Base-by-base conservation (phyloP, 2,113 vertebrate genomes). In the Rissa tridactyla region DNA sequence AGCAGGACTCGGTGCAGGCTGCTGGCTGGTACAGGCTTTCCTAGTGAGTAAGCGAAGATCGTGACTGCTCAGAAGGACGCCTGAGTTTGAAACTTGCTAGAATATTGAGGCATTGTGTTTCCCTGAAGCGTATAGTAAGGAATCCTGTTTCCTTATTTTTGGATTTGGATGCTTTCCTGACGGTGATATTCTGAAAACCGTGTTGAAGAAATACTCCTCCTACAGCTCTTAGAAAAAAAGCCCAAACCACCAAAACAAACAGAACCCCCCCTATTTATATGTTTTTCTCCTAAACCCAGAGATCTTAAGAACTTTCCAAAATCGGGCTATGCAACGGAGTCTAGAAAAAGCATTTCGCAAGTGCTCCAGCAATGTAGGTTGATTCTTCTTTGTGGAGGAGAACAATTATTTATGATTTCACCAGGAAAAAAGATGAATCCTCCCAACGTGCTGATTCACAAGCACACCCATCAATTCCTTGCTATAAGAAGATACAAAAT, bases 391-490 rank as follows among this genome's bases (percentile, higher is more conserved):
- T 94, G 73, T 94, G 94, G 82, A 94, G 86, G 88, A 95, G 95
- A 95, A 84, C 90, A 94, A 95, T 96, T 89, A 94, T 96, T 94
- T 97, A 94, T 94, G 85, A 95, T 96, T 97, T 94, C 92, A 94
- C 68, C 72, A 79, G 86, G 44, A 92, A 72, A 65, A 57, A 75
- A 94, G 87, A 92, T 26, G 68, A 94, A 89, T 87, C 92, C 84
- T 97, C 85, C 70, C 70, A 76, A 85, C 55, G 23, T 91, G 94
- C 92, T 96, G 95, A 94, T 92, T 96, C 94, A 96, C 88, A 86
- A 92, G 94, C 75, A 86, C 82, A 94, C 93, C 85, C 89, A 85
- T 96, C 75, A 58, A 7, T 73, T 91, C 79, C 71, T 88, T 93
- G 88, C 83, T 96, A 55, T 88, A 94, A 83, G 82, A 88, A 96